These are phyloP conservation scores for Stenolophus ochropezus DNA, from an alignment of 2,888 invertebrate genomes.

Conservation along the genomic window DNA sequence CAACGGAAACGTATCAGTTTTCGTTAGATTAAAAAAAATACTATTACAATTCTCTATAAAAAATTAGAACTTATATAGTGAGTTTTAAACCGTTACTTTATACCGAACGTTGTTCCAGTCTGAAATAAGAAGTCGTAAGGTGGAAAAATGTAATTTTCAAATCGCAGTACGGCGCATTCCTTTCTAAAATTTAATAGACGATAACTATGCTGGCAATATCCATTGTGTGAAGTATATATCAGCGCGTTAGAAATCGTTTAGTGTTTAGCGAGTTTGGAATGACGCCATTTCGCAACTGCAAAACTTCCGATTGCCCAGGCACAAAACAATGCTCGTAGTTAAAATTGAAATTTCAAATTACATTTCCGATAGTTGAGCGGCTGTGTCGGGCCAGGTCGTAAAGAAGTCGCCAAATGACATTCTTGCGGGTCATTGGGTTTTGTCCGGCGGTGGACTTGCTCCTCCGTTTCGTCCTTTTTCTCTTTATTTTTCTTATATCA, in stretches of 20 bases:
- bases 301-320: constrained; percentile 17
- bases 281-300: constrained; percentile 23
- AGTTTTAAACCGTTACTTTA: too few species aligned
- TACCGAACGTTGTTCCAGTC: constrained; percentile 24
- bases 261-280: constrained; percentile 43
- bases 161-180: constrained; percentile 5
- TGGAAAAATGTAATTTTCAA: constrained; percentile 54
- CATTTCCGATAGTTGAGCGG: constrained; percentile 55
- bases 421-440: constrained; percentile 22
- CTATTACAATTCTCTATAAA: too few species aligned
- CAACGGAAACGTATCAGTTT: too few species aligned
- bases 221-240: constrained; percentile 3
- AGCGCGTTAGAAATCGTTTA: constrained; percentile 38
- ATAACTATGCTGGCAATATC: constrained; percentile 5
- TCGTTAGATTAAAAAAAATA: too few species aligned
- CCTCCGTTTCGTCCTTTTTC: too few species aligned
- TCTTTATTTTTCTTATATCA: too few species aligned
- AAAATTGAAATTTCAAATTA: constrained; percentile 57
- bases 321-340: constrained; percentile 46
- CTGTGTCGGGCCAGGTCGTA: constrained; percentile 41
- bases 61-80: too few species aligned
- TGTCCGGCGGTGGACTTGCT: neutral
- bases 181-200: neutral
- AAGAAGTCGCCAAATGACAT: constrained; percentile 55
- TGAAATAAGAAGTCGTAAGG: constrained; percentile 52